These are phyloP conservation scores for Menidia beryllina DNA, from an alignment of 2,113 vertebrate species.

Conservation along the genomic window DNA sequence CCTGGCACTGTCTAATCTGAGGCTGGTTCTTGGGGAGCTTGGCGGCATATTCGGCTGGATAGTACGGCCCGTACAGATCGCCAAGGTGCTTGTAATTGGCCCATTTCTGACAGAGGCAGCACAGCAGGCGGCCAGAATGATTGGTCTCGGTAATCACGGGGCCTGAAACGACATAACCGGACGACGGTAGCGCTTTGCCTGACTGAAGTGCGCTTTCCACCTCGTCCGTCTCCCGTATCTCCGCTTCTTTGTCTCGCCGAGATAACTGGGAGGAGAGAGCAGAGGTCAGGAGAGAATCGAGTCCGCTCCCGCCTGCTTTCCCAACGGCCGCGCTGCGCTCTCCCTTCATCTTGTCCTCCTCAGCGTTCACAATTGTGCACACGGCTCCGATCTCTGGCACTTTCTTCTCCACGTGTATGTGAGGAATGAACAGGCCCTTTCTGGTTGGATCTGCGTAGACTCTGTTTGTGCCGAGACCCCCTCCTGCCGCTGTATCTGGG, in stretches of 20 bases:
- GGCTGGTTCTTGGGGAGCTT: constrained; percentile 95
- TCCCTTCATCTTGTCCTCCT: constrained; percentile 88
- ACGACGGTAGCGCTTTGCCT: constrained; percentile 92
- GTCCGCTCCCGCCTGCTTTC: constrained; percentile 65
- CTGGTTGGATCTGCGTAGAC: constrained; percentile 65
- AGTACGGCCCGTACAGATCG: constrained; percentile 97
- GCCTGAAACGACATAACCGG: constrained; percentile 91
- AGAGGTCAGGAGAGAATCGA: constrained; percentile 71
- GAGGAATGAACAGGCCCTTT: constrained; percentile 89
- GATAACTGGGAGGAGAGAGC: constrained; percentile 73
- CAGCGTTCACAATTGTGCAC: constrained; percentile 95
- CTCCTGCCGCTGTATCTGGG: constrained; percentile 59
- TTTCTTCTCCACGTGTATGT: constrained; percentile 96
- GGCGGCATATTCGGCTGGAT: constrained; percentile 94
- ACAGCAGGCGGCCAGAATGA: constrained; percentile 91
- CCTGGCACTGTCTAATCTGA: constrained; percentile 79
- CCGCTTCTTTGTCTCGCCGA: constrained; percentile 77
- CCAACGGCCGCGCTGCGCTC: constrained; percentile 69
- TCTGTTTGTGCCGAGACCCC: constrained; percentile 37
- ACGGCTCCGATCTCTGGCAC: constrained; percentile 91
- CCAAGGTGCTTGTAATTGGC: constrained; percentile 98
- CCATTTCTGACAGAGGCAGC: constrained; percentile 98
- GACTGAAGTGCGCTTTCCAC: constrained; percentile 80
- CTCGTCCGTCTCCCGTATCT: constrained; percentile 75
- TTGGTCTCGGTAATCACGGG: constrained; percentile 92